Conservation (phyloP, 1,140 invertebrate genomes). For the Elysia chlorotica region DNA sequence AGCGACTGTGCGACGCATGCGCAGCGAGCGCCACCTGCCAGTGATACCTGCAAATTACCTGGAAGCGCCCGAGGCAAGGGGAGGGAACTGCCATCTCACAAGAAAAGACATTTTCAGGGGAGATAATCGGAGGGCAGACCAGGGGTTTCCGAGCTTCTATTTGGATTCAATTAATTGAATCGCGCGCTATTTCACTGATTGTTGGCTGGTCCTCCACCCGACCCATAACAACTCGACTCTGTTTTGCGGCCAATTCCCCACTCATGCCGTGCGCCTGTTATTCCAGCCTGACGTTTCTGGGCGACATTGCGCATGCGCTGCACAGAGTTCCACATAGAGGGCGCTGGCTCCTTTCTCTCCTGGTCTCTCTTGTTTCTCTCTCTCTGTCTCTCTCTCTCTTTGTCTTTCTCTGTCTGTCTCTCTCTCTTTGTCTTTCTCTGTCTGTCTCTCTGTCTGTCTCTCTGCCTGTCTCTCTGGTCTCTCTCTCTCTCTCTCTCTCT, state of each 20-base stretch:
- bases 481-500: background rate
- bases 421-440: conserved; percentile 9
- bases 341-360: background rate
- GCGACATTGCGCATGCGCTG: too few species aligned
- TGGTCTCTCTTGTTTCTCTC: background rate
- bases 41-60: conserved; percentile 1
- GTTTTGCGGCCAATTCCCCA: too few species aligned
- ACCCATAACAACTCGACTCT: too few species aligned
- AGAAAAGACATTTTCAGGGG: too few species aligned
- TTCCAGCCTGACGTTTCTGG: too few species aligned
- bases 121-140: too few species aligned
- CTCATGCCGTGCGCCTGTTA: too few species aligned
- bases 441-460: conserved; percentile 10
- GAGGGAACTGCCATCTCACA: too few species aligned
- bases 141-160: background rate
- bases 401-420: conserved; percentile 7
- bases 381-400: background rate
- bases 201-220: too few species aligned
- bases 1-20: too few species aligned
- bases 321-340: background rate
- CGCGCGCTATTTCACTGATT: too few species aligned
- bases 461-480: background rate
- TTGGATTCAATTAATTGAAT: conserved; percentile 17
- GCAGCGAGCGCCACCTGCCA: conserved; percentile 11
- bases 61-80: background rate